phyloP scores from a whole-genome alignment of 2,797 vertebrate species.

The Semaprochilodus insignis region DNA sequence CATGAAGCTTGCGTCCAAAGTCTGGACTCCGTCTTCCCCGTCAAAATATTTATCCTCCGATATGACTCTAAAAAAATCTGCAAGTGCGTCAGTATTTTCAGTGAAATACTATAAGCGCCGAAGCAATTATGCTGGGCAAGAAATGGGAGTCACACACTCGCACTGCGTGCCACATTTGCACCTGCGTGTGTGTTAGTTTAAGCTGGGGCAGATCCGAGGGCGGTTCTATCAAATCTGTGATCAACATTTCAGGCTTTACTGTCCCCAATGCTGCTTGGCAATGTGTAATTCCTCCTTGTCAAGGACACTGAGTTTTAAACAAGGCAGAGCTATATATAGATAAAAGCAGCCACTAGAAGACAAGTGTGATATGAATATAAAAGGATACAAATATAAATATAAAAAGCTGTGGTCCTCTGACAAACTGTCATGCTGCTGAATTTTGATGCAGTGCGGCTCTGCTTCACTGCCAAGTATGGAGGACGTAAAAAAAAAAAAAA shows the following conservation, averaged over 20 bases:
- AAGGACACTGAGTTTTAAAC: slow-evolving; percentile 43
- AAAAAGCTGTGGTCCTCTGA: slow-evolving; percentile 15
- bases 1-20: slow-evolving; percentile 63
- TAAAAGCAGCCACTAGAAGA: slow-evolving; percentile 38
- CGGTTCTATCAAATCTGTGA: slow-evolving; percentile 21
- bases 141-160: slow-evolving; percentile 52
- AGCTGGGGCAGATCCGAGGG: slow-evolving; percentile 33
- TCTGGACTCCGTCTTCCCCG: slow-evolving; percentile 70
- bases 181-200: slow-evolving; percentile 59
- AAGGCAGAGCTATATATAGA: slow-evolving; percentile 44
- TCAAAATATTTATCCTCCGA: slow-evolving; percentile 71
- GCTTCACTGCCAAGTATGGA: slow-evolving; percentile 9
- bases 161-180: slow-evolving; percentile 65
- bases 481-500: slow-evolving; percentile 15
- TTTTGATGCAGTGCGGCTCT: slow-evolving; percentile 24
- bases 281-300: slow-evolving; percentile 29
- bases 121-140: slow-evolving; percentile 66
- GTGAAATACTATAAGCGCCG: slow-evolving; percentile 61
- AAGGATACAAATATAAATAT: slow-evolving; percentile 42
- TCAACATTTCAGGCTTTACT: slow-evolving; percentile 5
- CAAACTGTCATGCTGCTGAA: slow-evolving; percentile 34
- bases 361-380: slow-evolving; percentile 40
- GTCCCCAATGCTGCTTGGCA: slow-evolving; percentile 31
- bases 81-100: slow-evolving; percentile 49
- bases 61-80: slow-evolving; percentile 64